phyloP scores from a whole-genome alignment of 2,797 vertebrate species.

The Huso huso region DNA sequence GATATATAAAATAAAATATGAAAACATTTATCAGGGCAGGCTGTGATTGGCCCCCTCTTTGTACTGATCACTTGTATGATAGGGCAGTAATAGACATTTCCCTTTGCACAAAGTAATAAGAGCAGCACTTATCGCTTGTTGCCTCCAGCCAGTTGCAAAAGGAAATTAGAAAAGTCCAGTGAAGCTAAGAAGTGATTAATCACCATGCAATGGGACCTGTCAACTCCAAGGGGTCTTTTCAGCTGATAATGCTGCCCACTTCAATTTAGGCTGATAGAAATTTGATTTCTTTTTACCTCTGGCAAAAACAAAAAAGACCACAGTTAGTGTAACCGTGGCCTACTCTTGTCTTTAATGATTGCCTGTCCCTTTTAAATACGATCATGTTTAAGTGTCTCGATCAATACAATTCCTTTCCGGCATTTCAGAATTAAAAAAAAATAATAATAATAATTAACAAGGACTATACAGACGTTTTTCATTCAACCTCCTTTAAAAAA shows the following conservation, averaged over 20 bases:
- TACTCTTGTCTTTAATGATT: conserved; percentile 65
- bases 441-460: too few species aligned
- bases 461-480: neutral
- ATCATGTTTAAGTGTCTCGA: conserved; percentile 60
- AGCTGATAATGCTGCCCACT: conserved; percentile 94
- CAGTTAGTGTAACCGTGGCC: conserved; percentile 64
- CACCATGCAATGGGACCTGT: conserved; percentile 91
- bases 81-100: conserved; percentile 72
- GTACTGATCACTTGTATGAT: conserved; percentile 60
- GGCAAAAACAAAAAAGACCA: conserved; percentile 62
- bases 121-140: conserved; percentile 84
- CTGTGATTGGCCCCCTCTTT: conserved; percentile 52
- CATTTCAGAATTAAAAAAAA: conserved; percentile 45
- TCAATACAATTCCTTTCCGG: conserved; percentile 56
- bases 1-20: neutral
- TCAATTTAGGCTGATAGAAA: conserved; percentile 96
- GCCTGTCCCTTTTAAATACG: conserved; percentile 70
- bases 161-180: conserved; percentile 82
- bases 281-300: conserved; percentile 88
- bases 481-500: conserved; percentile 5
- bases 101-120: conserved; percentile 89
- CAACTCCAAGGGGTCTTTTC: conserved; percentile 88
- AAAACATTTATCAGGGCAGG: conserved; percentile 23
- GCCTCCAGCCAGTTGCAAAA: conserved; percentile 87
- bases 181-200: conserved; percentile 96